These are phyloP conservation scores for Mimumesa dahlbomi DNA, from an alignment of 2,888 invertebrate species.

Conservation along the genomic window DNA sequence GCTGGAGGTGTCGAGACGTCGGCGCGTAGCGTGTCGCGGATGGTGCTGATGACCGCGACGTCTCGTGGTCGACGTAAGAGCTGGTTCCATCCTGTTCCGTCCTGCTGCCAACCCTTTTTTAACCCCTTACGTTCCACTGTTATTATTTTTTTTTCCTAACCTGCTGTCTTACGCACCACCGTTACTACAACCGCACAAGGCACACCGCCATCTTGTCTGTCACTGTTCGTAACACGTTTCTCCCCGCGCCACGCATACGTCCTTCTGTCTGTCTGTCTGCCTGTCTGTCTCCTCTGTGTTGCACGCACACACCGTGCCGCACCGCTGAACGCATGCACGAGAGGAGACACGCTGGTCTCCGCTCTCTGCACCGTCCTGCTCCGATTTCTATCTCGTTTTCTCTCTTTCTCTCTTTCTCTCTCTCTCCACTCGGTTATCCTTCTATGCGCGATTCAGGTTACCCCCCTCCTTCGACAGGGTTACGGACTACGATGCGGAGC, in stretches of 20 bases:
- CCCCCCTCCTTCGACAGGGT: slow-evolving; percentile 20
- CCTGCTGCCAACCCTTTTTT: slow-evolving; percentile 52
- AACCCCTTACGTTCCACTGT: slow-evolving; percentile 82
- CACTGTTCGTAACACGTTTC: slow-evolving; percentile 70
- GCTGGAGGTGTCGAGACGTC: slow-evolving; percentile 75
- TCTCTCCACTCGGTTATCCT: slow-evolving; percentile 17
- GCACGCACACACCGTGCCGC: slow-evolving; percentile 28
- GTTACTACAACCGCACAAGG: slow-evolving; percentile 83
- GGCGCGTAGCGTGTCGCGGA: slow-evolving; percentile 76
- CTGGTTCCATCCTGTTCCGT: slow-evolving; percentile 70
- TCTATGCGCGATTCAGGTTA: slow-evolving; percentile 40
- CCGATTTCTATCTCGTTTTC: slow-evolving; percentile 49
- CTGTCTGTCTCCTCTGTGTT: slow-evolving; percentile 27
- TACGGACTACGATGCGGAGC: background rate
- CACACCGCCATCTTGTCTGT: slow-evolving; percentile 79
- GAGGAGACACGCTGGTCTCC: slow-evolving; percentile 47
- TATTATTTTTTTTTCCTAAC: too few relatives aligned
- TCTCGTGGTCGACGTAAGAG: slow-evolving; percentile 72
- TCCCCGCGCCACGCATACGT: slow-evolving; percentile 60
- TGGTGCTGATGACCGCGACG: slow-evolving; percentile 79
- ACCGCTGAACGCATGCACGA: slow-evolving; percentile 41
- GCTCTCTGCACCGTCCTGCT: slow-evolving; percentile 48
- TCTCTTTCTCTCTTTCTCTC: slow-evolving; percentile 33
- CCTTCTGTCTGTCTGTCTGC: slow-evolving; percentile 19
- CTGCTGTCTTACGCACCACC: slow-evolving; percentile 67